Percentiles rank a stretch among this genome's conserved stretches.
These are phyloP conservation scores for Hofmannophila pseudospretella DNA, from an alignment of 2,888 invertebrate species.

Conservation along the genomic window DNA sequence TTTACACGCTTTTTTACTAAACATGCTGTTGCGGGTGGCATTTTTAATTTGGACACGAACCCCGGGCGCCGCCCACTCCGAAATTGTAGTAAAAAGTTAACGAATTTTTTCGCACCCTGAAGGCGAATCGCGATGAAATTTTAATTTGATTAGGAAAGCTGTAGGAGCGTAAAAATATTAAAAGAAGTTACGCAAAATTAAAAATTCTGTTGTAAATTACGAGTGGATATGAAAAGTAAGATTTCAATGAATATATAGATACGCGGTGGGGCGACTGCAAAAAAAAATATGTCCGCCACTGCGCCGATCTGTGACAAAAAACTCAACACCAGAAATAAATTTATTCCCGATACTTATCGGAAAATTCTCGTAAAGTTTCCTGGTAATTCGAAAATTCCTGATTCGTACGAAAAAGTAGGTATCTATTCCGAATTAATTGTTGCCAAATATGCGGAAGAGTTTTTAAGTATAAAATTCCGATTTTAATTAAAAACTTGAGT, in stretches of 20 bases:
- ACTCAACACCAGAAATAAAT: conserved; percentile 24
- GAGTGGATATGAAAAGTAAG: conserved; percentile 8
- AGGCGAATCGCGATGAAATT: conserved; percentile 39
- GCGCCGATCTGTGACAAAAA: conserved; percentile 25
- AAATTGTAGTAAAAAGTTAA: conserved; percentile 17
- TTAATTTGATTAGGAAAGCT: conserved; percentile 47
- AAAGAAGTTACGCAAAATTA: conserved; percentile 29
- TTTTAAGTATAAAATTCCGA: too few relatives aligned
- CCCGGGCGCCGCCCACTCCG: conserved; percentile 11
- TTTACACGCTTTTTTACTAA: conserved; percentile 17
- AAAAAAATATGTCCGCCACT: too few relatives aligned
- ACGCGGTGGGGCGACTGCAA: too few relatives aligned
- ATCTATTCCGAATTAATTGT: too few relatives aligned
- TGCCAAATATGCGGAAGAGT: too few relatives aligned
- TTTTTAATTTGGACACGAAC: conserved; percentile 24
- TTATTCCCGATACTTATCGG: too few relatives aligned
- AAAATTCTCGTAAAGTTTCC: too few relatives aligned
- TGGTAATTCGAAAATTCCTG: too few relatives aligned
- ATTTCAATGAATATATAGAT: too few relatives aligned
- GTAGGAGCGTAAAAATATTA: conserved; percentile 23
- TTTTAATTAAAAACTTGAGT: too few relatives aligned
- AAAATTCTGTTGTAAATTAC: conserved; percentile 16
- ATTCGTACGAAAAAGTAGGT: too few relatives aligned
- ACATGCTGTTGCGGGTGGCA: conserved; percentile 20
- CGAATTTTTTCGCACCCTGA: conserved; percentile 22